A percentile compares a stretch with the other conserved stretches of the same genome.
Evolutionary conservation across 2,113 vertebrate species (phyloP).

Genomic region (Nestor notabilis): DNA sequence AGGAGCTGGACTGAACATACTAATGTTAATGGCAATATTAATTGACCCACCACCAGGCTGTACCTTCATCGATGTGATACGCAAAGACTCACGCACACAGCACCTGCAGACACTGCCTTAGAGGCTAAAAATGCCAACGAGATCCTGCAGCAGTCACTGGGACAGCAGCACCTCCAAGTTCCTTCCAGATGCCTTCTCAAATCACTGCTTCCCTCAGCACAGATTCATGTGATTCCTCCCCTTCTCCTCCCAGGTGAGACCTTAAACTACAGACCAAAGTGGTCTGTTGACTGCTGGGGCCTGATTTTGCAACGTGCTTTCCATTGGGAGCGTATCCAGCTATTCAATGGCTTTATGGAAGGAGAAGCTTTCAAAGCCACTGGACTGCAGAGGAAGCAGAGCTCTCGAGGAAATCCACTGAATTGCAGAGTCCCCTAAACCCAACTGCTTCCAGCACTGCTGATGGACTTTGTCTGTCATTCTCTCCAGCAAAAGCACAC

Average conservation of each 20-base stretch:
- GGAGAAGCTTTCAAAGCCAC: neutral
- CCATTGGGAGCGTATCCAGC: neutral
- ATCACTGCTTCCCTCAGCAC: neutral
- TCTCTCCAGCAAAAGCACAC: neutral
- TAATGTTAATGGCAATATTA: neutral
- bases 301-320: neutral
- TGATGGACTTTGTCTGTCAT: neutral
- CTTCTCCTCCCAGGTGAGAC: neutral
- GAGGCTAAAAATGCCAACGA: neutral
- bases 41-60: neutral
- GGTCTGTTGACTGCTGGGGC: neutral
- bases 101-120: neutral
- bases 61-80: neutral
- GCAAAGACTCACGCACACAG: neutral
- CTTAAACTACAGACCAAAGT: neutral
- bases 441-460: neutral
- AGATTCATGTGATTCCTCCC: neutral
- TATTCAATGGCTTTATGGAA: neutral
- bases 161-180: neutral
- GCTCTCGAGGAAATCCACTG: neutral
- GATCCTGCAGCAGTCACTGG: neutral
- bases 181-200: neutral
- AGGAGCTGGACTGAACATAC: neutral
- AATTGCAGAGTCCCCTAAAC: neutral
- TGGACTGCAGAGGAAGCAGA: neutral